These are phyloP conservation scores for Volucella inanis DNA, from an alignment of 2,888 invertebrate genomes.

Conservation along the genomic window DNA sequence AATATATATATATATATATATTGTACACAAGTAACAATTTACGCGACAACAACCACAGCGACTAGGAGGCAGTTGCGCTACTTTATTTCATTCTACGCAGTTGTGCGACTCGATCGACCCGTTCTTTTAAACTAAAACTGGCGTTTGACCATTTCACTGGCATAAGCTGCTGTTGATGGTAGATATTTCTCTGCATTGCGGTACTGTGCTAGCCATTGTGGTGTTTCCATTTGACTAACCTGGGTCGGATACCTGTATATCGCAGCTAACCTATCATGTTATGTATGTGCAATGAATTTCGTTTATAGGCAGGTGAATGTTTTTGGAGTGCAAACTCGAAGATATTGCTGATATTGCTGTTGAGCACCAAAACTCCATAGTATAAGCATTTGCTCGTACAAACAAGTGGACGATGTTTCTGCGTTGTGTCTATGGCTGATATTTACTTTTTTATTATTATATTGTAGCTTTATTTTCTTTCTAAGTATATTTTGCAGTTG, in stretches of 20 bases:
- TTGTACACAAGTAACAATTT: neutral
- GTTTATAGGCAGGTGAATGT: constrained; percentile 55
- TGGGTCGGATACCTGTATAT: constrained; percentile 59
- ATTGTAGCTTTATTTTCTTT: no score
- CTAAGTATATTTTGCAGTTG: no score
- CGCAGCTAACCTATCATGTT: constrained; percentile 30
- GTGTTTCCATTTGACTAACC: constrained; percentile 67
- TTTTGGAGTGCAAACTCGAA: constrained; percentile 52
- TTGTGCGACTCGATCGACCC: constrained; percentile 73
- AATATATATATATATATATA: no score
- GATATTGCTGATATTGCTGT: constrained; percentile 18
- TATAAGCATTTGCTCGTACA: constrained; percentile 18
- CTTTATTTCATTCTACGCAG: constrained; percentile 39
- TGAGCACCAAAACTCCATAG: constrained; percentile 10
- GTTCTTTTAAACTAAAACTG: constrained; percentile 75
- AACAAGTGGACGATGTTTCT: constrained; percentile 37
- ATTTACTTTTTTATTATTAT: no score
- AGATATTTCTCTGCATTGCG: constrained; percentile 57
- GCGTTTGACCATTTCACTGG: constrained; percentile 67
- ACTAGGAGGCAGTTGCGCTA: constrained; percentile 33
- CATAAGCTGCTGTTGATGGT: constrained; percentile 51
- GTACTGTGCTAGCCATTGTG: constrained; percentile 60
- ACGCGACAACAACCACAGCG: constrained; percentile 12
- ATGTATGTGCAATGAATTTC: constrained; percentile 60
- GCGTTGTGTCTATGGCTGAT: constrained; percentile 3